Evolutionary conservation across 2,113 vertebrate species (phyloP).

Genomic region (Pedetes capensis): DNA sequence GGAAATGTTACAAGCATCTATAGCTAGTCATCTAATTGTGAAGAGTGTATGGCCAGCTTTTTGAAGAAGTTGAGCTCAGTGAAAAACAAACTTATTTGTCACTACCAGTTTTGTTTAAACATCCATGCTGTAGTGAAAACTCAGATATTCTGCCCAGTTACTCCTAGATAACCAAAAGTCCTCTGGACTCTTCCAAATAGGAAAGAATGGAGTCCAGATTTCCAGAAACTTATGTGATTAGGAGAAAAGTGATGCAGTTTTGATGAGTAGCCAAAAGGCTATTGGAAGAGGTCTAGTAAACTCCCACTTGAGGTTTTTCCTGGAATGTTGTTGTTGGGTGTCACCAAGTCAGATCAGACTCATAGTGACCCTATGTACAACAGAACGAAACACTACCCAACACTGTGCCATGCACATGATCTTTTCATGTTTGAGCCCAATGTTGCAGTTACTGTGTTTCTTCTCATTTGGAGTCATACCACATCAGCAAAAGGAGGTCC

Average conservation of each 20-base stretch:
- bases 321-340: background rate
- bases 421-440: no score
- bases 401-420: no score
- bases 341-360: no score
- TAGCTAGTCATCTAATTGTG: background rate
- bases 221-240: background rate
- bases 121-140: background rate
- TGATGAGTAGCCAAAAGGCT: background rate
- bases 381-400: no score
- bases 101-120: background rate
- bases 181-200: background rate
- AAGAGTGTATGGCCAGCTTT: background rate
- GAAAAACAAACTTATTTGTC: background rate
- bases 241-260: background rate
- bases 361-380: no score
- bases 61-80: background rate
- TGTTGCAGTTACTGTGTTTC: no score
- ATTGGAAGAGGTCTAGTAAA: background rate
- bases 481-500: no score
- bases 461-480: no score
- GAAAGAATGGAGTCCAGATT: background rate
- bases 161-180: background rate
- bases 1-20: background rate
- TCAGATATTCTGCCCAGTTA: background rate
- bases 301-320: background rate